Conservation (phyloP, 2,797 vertebrate species). For the Perdix hodgsoniae region DNA sequence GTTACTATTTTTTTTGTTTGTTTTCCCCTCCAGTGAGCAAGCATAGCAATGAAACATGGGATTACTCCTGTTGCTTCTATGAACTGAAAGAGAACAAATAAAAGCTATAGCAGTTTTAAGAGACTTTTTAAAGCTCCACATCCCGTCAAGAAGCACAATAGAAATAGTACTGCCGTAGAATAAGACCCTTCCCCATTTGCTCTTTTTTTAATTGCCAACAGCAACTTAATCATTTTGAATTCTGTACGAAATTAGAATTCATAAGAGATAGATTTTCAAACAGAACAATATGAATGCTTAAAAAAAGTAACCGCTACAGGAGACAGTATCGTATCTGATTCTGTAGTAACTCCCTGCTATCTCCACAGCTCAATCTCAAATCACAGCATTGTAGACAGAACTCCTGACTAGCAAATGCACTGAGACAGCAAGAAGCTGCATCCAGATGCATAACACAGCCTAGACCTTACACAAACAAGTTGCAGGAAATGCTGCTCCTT, state of each 20-base stretch:
- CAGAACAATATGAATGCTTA: neutral
- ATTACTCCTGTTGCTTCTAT: neutral
- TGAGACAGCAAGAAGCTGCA: neutral
- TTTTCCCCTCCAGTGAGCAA: neutral
- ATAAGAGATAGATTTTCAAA: slow-evolving; percentile 15
- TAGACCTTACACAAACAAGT: neutral
- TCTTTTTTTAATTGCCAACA: neutral
- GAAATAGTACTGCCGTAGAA: neutral
- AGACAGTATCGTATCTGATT: neutral
- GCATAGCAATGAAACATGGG: neutral
- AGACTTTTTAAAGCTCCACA: neutral
- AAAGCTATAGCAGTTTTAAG: neutral
- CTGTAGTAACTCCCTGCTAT: neutral
- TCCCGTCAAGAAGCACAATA: neutral
- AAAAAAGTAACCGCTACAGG: neutral
- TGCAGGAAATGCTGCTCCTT: neutral
- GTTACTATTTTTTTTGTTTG: neutral
- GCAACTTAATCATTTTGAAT: neutral
- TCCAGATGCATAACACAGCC: neutral
- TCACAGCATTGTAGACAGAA: neutral
- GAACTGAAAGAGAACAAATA: neutral
- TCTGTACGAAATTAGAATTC: slow-evolving; percentile 5
- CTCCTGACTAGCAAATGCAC: neutral
- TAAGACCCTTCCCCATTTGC: neutral
- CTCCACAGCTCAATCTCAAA: neutral